Base-by-base conservation (phyloP, 2,113 vertebrate genomes). In the Daubentonia madagascariensis region DNA sequence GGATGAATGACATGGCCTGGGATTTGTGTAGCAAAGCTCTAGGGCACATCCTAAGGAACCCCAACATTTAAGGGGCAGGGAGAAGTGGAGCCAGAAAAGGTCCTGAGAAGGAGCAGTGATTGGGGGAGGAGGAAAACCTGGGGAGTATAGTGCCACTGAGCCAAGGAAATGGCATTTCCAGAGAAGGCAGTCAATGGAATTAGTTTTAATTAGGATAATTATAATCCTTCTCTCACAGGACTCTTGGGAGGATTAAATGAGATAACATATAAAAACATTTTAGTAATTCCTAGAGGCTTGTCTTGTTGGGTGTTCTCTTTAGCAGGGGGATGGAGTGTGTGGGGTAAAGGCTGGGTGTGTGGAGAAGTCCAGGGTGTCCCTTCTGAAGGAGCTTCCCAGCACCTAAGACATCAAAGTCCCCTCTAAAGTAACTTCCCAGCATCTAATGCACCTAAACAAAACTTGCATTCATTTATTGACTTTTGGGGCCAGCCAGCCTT, bases 171-270 rank as follows among this genome's bases (percentile, higher is more conserved):
- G 73, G 32, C 40, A 35, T 85, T 96, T 95, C 72, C 63, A 90
- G 65, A 86, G 35, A 79, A 94, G 83, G 48, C 22, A 22, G 45
- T 54, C 75, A 57, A 22, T 57, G 32, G 35, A 96, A 96, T 97
- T 90, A 90, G 20, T 94, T 87, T 96, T 95, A 97, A 96, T 92
- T 85, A 94, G 76, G 25, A 80, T 95, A 88, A 94, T 94, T 94
- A 95, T 54, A 92, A 81, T 70, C 54, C 30, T 73, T 61, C 63
- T 97, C 90, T 96, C 68, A 80, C 9, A 89, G 90, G 76, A 78
- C 59, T 95, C 17, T 65, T 43, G 5, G 85, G 57, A 97, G 72
- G 61, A 85, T 68, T 95, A 95, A 97, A 54, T 89, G 84, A 92
- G 96, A 95, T 93, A 97, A 76, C n/a, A 88, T 40, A 96, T 1